Evolutionary conservation across 2,113 vertebrate species (phyloP).

Genomic region (Vulpes vulpes): DNA sequence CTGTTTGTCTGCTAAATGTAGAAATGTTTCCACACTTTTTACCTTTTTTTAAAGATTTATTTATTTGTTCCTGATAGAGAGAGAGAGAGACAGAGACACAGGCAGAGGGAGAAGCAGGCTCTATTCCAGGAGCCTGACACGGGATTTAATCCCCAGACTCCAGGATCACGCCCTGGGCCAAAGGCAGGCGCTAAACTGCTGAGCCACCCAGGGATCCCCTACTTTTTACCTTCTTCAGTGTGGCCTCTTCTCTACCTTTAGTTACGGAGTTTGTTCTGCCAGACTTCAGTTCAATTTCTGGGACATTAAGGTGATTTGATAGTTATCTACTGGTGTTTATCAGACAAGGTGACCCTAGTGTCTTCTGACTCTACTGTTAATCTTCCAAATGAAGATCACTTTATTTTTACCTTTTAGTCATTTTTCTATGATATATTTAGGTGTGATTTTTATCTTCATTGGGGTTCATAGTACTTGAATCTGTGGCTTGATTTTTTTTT

Average conservation of each 20-base stretch:
- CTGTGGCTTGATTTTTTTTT: not conserved
- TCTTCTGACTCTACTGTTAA: not conserved
- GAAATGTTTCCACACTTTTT: too few relatives aligned
- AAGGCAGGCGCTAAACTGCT: too few relatives aligned
- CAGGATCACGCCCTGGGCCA: too few relatives aligned
- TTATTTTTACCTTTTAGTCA: not conserved
- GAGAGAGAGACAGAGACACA: too few relatives aligned
- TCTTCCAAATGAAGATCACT: not conserved
- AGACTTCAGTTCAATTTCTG: not conserved
- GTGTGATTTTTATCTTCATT: constrained; percentile 23
- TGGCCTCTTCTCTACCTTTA: not conserved
- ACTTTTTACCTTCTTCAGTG: not conserved
- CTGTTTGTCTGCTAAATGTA: not conserved
- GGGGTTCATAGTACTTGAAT: not conserved
- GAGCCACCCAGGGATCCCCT: not conserved
- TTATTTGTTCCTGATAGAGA: too few relatives aligned
- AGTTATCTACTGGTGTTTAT: not conserved
- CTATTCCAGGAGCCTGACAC: too few relatives aligned
- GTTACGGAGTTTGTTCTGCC: not conserved
- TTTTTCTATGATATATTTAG: constrained; percentile 7
- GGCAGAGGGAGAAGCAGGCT: too few relatives aligned
- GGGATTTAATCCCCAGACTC: too few relatives aligned
- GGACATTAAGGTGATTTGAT: not conserved
- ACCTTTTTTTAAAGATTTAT: too few relatives aligned
- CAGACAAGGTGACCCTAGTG: not conserved